phyloP scores from a whole-genome alignment of 1,140 invertebrate species.

The Globodera rostochiensis region DNA sequence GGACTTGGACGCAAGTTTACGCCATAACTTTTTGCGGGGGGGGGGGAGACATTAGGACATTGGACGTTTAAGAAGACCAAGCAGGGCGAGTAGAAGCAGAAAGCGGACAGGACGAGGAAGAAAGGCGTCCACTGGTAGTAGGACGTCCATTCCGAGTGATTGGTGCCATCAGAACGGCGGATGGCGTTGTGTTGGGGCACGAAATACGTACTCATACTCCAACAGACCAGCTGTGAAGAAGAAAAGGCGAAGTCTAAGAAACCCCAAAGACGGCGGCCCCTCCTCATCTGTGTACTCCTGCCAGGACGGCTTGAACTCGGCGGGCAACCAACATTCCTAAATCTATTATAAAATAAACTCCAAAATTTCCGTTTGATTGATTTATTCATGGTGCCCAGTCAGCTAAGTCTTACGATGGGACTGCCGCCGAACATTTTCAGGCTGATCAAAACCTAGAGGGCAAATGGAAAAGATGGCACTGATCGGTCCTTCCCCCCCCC shows the following conservation, averaged over 20 bases:
- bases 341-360: not conserved
- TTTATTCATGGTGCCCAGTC: no score
- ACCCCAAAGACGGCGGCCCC: not conserved
- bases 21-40: conserved; percentile 36
- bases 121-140: conserved; percentile 72
- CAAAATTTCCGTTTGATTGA: not conserved
- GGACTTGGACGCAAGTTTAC: conserved; percentile 43
- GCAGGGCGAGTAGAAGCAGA: conserved; percentile 62
- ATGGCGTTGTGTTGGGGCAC: conserved; percentile 41
- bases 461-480: not conserved
- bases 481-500: no score
- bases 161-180: conserved; percentile 39
- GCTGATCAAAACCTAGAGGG: conserved; percentile 57
- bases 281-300: conserved; percentile 56
- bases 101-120: conserved; percentile 60
- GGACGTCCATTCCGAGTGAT: conserved; percentile 35
- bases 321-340: conserved; percentile 60
- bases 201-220: conserved; percentile 60
- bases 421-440: conserved; percentile 66
- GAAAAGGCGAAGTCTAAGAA: not conserved
- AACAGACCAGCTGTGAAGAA: conserved; percentile 66
- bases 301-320: conserved; percentile 62
- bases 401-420: conserved; percentile 34
- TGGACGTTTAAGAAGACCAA: conserved; percentile 31
- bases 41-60: not conserved